Evolutionary conservation across 2,113 vertebrate genomes (phyloP), one percentile per base, ranked within the genome.

Genomic region (Stomatorhinus ivindoensis): DNA sequence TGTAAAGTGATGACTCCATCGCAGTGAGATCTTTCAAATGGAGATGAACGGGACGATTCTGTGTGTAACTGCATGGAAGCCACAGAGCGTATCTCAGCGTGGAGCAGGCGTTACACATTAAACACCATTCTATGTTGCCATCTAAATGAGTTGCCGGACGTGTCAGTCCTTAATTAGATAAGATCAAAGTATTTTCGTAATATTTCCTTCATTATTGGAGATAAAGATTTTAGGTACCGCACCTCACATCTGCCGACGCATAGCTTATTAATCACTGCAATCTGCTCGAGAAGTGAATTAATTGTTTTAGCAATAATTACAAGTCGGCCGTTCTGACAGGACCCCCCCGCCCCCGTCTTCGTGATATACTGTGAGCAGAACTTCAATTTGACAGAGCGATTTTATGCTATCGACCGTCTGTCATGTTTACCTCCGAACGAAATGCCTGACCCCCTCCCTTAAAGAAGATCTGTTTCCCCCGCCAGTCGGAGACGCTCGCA

Each of bases 241-340:
- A 39, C 31, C 69, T 39, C 69, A 76, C 35, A 76, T 76, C 31
- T 76, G 46, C 83, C 19, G 83, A 47, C 24, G 44, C 47, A n/a
- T 27, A 85, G 10, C 24, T 9, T 27, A 47, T 48, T 21, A 85
- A 85, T 85, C 24, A 48, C 42, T 48, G 44, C 83, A 47, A 27
- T 27, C 44, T 5, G n/a, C 11, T 31, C 24, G 27, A 48, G 82
- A 84, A 47, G n/a, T 10, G 1, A 86, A 47, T 86, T 48, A 86
- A 50, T 86, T 86, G n/a, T 86, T 86, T 86, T 86, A 10, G 44
- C 47, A 48, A 50, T 85, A 85, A 85, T 86, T 86, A 86, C 83
- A 13, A 48, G 83, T 48, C 9, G 44, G 46, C 9, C 80, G 4
- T 46, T 83, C 39, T 21, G 83, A 47, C 46, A 85, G 24, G 46